Evolutionary conservation across 2,797 vertebrate genomes (phyloP), one percentile per base, ranked within the genome.

Genomic region (Lagorchestes hirsutus): DNA sequence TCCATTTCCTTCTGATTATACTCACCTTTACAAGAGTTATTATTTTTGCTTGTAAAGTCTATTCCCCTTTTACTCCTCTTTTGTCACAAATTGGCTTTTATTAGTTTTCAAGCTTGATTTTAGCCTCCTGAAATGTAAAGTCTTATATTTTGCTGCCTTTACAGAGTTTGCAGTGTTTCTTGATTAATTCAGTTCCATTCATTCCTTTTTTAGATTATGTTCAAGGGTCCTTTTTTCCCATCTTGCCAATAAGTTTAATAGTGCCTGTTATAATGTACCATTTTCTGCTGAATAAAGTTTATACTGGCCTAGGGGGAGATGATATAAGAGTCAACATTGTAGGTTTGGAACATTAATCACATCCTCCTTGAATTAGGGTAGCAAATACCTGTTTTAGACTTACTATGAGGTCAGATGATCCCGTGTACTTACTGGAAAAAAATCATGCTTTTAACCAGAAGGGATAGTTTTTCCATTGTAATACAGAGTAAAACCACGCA

Each of bases 391-490:
- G 29, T 91, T 91, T 46, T 1, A 2, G 13, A 27, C 52, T 55
- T 55, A 55, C 0, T 54, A 18, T 91, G 50, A 54, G 29, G 29
- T 54, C 54, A 91, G 31, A n/a, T 54, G 34, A 91, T 91, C 27
- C 52, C 31, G 6, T 34, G 1, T 91, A 34, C 31, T 91, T 91
- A 29, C 13, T 54, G 18, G 13, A 1, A 55, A n/a, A 93, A 52
- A 93, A n/a, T 29, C 74, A 95, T 91, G 18, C 55, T 50, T 34
- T 27, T 95, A 92, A 95, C 95, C 27, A 93, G 94, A 58, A 97
- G 92, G 95, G 95, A 91, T 31, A 46, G 96, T 95, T 97, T 96
- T 97, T 95, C 92, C 91, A 91, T 46, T 94, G 8, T 46, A 96
- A 54, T 31, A 90, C 95, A 14, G 91, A 93, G 93, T 94, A 95